Evolutionary conservation across 1,140 invertebrate genomes (phyloP), one percentile per base, ranked within the genome.

Genomic region (Lineus longissimus): DNA sequence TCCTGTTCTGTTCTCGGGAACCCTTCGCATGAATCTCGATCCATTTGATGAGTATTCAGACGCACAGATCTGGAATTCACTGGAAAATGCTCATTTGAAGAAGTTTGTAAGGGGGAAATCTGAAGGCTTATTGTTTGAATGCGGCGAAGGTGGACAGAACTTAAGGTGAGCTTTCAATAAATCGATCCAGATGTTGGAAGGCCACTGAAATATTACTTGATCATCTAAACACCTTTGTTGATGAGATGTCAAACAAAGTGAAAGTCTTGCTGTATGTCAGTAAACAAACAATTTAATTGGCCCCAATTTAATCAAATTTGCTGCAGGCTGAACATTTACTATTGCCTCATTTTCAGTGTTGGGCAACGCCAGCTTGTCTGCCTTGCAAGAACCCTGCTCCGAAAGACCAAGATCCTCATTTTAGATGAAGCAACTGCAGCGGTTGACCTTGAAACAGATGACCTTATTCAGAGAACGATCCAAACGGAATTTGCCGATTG

Each of bases 381-480:
- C 74, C 83, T 95, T 55, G 90, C 88, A 0, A 85, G 92, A 75
- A 93, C 92, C 54, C 78, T 95, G 29, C 83, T 98, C 1, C 88
- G 90, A 60, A 91, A 91, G 79, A 87, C 92, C n/a, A 91, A 95
- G 88, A 89, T 97, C 61, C 80, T 98, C 9, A 90, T 93, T 69
- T 89, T 97, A 56, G 95, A 97, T 79, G 95, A 98, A 84, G 95
- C 92, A 1, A 97, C 95, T 0, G 93, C 95, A n/a, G 69, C 72
- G 25, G 69, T 75, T 27, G 72, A 75, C 45, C 31, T 68, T n/a
- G 66, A 65, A 47, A 75, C 73, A 2, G 93, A 95, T 78, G 91
- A 93, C 80, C 86, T 95, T 36, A 94, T 95, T 76, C 91, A 94
- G 83, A 86, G 86, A 82, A 95, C 93, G 0, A 95, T 96, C 73